Percentiles rank a stretch among this genome's conserved stretches.
Conservation (phyloP, 2,888 invertebrate genomes). For the Lordiphosa andalusiaca region DNA sequence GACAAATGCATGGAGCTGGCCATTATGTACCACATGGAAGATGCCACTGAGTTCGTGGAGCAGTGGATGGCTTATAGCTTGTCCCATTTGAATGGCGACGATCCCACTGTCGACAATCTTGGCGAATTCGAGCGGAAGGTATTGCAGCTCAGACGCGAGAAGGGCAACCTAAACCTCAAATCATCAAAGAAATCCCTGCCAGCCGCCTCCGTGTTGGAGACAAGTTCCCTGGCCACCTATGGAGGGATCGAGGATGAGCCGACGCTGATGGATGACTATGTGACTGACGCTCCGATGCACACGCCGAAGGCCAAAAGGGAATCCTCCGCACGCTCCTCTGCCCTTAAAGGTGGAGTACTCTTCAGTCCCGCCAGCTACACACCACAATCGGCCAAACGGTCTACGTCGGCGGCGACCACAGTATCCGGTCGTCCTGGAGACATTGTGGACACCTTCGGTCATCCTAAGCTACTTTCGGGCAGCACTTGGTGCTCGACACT, state of each 20-base stretch:
- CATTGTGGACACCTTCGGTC: conserved; percentile 83
- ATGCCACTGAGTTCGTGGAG: conserved; percentile 87
- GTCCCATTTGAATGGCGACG: conserved; percentile 83
- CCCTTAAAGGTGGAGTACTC: conserved; percentile 67
- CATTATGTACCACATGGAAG: conserved; percentile 83
- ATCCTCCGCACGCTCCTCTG: conserved; percentile 48
- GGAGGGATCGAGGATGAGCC: conserved; percentile 61
- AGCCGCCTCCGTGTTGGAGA: conserved; percentile 24
- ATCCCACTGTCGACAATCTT: conserved; percentile 84
- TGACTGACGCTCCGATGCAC: conserved; percentile 26
- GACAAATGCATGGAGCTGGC: conserved; percentile 86
- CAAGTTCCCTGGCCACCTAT: conserved; percentile 71
- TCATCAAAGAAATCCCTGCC: conserved; percentile 26
- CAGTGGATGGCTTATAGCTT: conserved; percentile 90
- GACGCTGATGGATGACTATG: conserved; percentile 55
- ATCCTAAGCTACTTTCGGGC: conserved; percentile 81
- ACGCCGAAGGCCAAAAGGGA: conserved; percentile 62
- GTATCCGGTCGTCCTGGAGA: conserved; percentile 81
- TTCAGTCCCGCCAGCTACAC: conserved; percentile 79
- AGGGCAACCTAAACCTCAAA: conserved; percentile 20
- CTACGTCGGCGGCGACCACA: conserved; percentile 3
- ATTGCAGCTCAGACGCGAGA: conserved; percentile 81
- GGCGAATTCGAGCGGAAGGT: conserved; percentile 85
- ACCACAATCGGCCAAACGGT: conserved; percentile 68
- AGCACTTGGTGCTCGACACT: conserved; percentile 73